Conservation (phyloP, 1,140 invertebrate species). For the Papilio polytes region DNA sequence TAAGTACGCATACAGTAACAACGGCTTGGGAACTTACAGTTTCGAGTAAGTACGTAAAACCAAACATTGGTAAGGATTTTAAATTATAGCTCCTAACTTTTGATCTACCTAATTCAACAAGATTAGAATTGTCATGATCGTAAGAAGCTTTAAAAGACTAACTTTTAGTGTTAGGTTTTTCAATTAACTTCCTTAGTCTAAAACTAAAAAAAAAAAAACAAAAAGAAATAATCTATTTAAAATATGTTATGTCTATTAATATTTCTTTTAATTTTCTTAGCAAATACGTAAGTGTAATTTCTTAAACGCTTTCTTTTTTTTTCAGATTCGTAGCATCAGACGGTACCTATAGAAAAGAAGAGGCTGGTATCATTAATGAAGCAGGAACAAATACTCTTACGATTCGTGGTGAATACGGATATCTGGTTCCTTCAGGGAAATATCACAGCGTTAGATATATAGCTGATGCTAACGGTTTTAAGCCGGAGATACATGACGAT, state of each 20-base stretch:
- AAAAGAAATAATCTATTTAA: too few species aligned
- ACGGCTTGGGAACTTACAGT: slow-evolving; percentile 71
- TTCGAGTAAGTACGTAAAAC: slow-evolving; percentile 71
- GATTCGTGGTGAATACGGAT: slow-evolving; percentile 72
- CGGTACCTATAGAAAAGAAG: slow-evolving; percentile 72
- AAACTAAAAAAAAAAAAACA: too few species aligned
- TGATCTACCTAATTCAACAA: not conserved
- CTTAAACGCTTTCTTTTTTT: not conserved
- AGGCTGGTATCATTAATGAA: slow-evolving; percentile 60
- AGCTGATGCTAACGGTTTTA: slow-evolving; percentile 68
- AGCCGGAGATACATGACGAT: slow-evolving; percentile 52
- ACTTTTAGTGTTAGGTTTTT: too few species aligned
- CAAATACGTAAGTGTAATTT: not conserved
- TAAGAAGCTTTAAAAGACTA: not conserved
- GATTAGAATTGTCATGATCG: not conserved
- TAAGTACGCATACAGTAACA: slow-evolving; percentile 65
- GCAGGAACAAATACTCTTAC: slow-evolving; percentile 48
- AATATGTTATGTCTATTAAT: not conserved
- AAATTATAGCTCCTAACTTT: slow-evolving; percentile 19
- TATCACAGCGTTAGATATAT: slow-evolving; percentile 60
- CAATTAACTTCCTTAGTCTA: too few species aligned
- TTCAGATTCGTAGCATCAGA: slow-evolving; percentile 67
- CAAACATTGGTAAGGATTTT: not conserved
- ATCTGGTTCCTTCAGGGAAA: slow-evolving; percentile 62
- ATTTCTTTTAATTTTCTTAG: slow-evolving; percentile 30